These are phyloP conservation scores for Plagiodera versicolora DNA, from an alignment of 2,888 invertebrate genomes.

Conservation along the genomic window DNA sequence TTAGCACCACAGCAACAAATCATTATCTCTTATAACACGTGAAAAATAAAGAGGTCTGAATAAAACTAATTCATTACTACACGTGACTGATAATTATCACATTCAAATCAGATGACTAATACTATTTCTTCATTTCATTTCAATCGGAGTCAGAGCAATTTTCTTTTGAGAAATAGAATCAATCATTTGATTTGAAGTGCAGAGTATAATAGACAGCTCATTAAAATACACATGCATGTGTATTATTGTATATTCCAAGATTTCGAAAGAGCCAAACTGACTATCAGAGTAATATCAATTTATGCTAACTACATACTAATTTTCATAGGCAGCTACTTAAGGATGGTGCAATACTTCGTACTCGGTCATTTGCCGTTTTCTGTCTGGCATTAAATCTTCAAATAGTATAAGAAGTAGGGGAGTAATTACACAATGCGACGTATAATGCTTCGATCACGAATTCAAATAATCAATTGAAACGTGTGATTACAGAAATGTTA, in stretches of 20 bases:
- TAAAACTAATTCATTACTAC: not conserved
- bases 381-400: constrained; percentile 38
- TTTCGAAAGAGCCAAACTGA: constrained; percentile 37
- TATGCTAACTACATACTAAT: constrained; percentile 47
- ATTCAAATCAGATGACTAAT: not conserved
- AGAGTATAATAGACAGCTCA: constrained; percentile 22
- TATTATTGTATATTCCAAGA: constrained; percentile 17
- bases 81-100: not conserved
- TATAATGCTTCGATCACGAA: constrained; percentile 37
- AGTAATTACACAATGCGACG: constrained; percentile 34
- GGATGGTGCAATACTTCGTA: constrained; percentile 45
- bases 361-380: constrained; percentile 43
- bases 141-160: constrained; percentile 1
- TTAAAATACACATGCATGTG: constrained; percentile 32
- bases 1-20: too few relatives aligned
- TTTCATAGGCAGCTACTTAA: constrained; percentile 46
- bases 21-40: too few relatives aligned
- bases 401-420: constrained; percentile 35
- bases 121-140: not conserved
- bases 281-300: constrained; percentile 47
- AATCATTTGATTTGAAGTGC: constrained; percentile 23
- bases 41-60: not conserved
- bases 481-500: constrained; percentile 17
- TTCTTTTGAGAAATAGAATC: constrained; percentile 13
- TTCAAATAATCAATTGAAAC: constrained; percentile 30